phyloP scores from a whole-genome alignment of 2,113 vertebrate species.

The Pithys albifrons region DNA sequence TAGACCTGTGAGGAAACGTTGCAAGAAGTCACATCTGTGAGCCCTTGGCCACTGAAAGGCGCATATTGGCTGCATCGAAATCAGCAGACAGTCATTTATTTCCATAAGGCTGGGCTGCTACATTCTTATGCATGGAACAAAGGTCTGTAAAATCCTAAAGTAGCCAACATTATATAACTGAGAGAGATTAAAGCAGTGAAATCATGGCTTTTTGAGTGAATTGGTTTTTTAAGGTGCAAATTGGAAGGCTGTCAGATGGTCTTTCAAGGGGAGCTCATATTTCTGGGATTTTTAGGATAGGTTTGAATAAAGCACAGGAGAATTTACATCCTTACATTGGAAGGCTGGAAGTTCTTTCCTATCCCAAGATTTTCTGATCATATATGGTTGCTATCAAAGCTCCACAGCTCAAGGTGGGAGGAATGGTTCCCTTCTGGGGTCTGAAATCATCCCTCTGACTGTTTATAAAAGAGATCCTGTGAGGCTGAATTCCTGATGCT shows the following conservation, averaged over 20 bases:
- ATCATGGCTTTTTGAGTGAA: not conserved
- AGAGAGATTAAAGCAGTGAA: not conserved
- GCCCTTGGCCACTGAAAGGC: not conserved
- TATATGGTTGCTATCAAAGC: not conserved
- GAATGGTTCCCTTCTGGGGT: not conserved
- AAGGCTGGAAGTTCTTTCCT: not conserved
- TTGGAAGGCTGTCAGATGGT: not conserved
- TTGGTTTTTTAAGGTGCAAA: not conserved
- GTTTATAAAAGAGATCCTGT: not conserved
- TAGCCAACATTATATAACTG: not conserved
- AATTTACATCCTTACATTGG: not conserved
- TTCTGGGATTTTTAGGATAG: not conserved
- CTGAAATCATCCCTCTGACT: not conserved
- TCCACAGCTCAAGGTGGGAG: constrained; percentile 26
- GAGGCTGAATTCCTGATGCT: constrained; percentile 20
- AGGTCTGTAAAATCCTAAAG: not conserved
- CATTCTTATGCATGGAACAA: not conserved
- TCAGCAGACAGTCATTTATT: not conserved
- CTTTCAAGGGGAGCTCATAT: not conserved
- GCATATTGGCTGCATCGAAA: not conserved
- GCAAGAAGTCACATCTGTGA: not conserved
- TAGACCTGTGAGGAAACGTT: not conserved
- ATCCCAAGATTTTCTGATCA: not conserved
- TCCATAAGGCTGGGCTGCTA: not conserved
- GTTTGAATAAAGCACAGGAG: not conserved